These are phyloP conservation scores for Trissolcus japonicus DNA, from an alignment of 2,888 invertebrate species.

Conservation along the genomic window DNA sequence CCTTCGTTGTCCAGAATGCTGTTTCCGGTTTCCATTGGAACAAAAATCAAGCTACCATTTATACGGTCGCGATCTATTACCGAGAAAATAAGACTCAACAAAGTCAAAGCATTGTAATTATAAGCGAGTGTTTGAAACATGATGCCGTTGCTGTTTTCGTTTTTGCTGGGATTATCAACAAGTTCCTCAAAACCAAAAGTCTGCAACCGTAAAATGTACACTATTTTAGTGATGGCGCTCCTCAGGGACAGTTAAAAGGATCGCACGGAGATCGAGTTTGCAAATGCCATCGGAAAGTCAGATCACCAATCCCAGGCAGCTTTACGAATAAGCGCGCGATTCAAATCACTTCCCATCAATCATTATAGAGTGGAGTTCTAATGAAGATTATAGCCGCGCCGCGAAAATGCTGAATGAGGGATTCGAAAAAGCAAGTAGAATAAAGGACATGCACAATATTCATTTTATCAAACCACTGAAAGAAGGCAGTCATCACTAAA, in stretches of 20 bases:
- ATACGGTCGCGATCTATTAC: conserved; percentile 1
- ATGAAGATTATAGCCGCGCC: conserved; percentile 5
- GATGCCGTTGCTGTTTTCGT: conserved; percentile 25
- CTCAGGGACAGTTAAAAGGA: conserved; percentile 9
- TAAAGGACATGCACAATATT: conserved; percentile 13
- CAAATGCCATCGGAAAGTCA: conserved; percentile 4
- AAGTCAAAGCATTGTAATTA: conserved; percentile 16
- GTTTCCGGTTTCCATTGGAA: conserved; percentile 28
- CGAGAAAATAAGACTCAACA: background rate
- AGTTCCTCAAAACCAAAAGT: conserved; percentile 6
- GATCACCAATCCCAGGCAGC: background rate
- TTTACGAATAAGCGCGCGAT: conserved; percentile 4
- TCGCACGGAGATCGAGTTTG: background rate
- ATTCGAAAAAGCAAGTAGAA: conserved; percentile 5
- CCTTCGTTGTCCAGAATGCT: conserved; percentile 27
- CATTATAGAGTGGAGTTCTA: background rate
- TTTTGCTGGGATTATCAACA: conserved; percentile 8
- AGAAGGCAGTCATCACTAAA: conserved; percentile 6
- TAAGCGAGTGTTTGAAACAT: conserved; percentile 20
- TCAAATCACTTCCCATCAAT: conserved; percentile 7
- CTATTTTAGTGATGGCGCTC: conserved; percentile 23
- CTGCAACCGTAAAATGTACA: background rate
- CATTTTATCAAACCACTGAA: conserved; percentile 4
- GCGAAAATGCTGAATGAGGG: background rate
- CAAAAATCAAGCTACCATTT: conserved; percentile 18